Evolutionary conservation across 92 coral and sea anemone genomes (phyloP).

Genomic region (Chrysogorgia sp.): DNA sequence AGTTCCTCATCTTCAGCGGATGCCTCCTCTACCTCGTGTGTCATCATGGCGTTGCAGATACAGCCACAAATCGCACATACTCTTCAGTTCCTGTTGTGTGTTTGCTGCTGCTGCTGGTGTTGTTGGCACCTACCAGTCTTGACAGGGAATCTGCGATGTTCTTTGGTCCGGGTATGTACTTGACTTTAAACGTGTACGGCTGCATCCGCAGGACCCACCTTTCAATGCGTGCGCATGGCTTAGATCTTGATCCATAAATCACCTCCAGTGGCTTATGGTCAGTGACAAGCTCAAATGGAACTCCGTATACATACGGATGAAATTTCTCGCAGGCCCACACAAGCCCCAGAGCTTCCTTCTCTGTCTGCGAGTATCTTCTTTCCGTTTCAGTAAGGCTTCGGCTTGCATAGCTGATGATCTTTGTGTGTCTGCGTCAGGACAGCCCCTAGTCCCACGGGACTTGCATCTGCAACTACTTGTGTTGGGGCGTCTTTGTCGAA

Average conservation of each 20-base stretch:
- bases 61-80: too few species aligned
- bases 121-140: too few species aligned
- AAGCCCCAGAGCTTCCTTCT: conserved; percentile 48
- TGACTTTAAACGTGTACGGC: conserved; percentile 55
- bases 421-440: conserved; percentile 51
- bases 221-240: conserved; percentile 54
- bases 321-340: conserved; percentile 55
- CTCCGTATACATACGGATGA: conserved; percentile 56
- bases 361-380: conserved; percentile 58
- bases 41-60: too few species aligned
- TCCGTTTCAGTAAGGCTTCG: conserved; percentile 55
- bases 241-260: conserved; percentile 53
- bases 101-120: too few species aligned
- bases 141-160: too few species aligned
- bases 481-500: conserved; percentile 60
- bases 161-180: too few species aligned
- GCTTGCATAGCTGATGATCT: conserved; percentile 49
- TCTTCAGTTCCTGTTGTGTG: too few species aligned
- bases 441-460: conserved; percentile 63
- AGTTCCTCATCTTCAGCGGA: too few species aligned
- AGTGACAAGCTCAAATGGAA: conserved; percentile 54
- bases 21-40: too few species aligned
- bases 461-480: conserved; percentile 59
- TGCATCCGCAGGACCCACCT: conserved; percentile 60
- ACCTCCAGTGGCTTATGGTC: conserved; percentile 66